These are phyloP conservation scores for Chelonia mydas DNA, from an alignment of 2,797 vertebrate genomes.

Conservation along the genomic window DNA sequence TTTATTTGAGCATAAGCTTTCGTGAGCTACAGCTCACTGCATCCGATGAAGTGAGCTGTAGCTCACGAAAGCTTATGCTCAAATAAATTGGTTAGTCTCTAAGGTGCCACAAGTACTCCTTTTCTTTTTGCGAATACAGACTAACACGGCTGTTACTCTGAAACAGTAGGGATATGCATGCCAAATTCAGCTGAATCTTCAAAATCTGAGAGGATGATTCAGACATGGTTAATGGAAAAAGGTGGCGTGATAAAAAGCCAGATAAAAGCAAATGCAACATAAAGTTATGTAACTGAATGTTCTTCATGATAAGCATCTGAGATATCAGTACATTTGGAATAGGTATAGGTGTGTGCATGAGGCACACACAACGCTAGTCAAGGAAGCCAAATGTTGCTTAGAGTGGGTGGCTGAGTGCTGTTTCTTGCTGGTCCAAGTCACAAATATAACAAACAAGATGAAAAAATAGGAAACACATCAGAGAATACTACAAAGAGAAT, in stretches of 20 bases:
- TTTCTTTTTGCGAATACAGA: no score
- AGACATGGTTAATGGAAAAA: background rate
- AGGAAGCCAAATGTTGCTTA: background rate
- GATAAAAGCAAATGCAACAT: background rate
- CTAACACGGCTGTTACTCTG: no score
- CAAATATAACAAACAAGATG: background rate
- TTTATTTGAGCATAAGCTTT: no score
- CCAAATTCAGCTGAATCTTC: background rate
- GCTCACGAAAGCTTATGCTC: no score
- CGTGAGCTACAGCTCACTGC: no score
- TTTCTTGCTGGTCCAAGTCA: background rate
- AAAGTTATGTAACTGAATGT: background rate
- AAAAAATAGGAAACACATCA: background rate
- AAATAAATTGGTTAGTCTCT: no score
- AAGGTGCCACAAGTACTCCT: no score
- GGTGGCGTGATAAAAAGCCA: background rate
- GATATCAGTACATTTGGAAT: background rate
- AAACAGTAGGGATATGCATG: background rate
- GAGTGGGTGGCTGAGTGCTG: background rate
- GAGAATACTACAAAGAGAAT: background rate
- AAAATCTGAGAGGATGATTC: background rate
- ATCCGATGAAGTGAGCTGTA: no score
- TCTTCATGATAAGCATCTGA: background rate
- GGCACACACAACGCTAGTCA: background rate
- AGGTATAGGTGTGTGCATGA: background rate